phyloP scores from a whole-genome alignment of 2,888 invertebrate species.

The Oxyteleia sp. region DNA sequence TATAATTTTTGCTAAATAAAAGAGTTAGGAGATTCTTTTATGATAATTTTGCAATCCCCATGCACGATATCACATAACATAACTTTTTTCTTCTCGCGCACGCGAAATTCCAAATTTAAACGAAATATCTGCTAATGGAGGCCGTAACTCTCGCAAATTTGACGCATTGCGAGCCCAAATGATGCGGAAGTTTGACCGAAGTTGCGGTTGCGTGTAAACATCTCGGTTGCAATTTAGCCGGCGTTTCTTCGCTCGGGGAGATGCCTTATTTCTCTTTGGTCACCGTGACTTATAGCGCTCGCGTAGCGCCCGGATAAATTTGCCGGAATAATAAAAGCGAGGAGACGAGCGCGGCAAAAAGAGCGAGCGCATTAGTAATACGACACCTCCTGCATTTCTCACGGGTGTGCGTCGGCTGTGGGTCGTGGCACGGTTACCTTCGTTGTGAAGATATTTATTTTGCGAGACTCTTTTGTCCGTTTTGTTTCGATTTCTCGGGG shows the following conservation, averaged over 20 bases:
- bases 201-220: conserved; percentile 38
- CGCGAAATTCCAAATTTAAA: neutral
- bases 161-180: neutral
- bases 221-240: conserved; percentile 20
- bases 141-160: conserved; percentile 22
- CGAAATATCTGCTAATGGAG: conserved; percentile 26
- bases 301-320: conserved; percentile 52
- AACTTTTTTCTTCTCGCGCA: too few relatives aligned
- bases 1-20: too few relatives aligned
- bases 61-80: too few relatives aligned
- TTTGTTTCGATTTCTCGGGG: conserved; percentile 20
- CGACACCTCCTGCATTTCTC: conserved; percentile 57
- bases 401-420: conserved; percentile 22
- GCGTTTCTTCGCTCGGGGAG: conserved; percentile 29
- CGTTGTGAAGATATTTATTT: conserved; percentile 25
- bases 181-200: conserved; percentile 33
- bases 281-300: conserved; percentile 55
- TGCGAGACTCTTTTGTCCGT: conserved; percentile 16
- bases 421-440: conserved; percentile 22
- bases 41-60: too few relatives aligned
- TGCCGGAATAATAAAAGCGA: conserved; percentile 26
- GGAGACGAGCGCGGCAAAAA: conserved; percentile 32
- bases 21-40: too few relatives aligned
- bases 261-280: conserved; percentile 65
- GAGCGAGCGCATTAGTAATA: conserved; percentile 52